phyloP scores from a whole-genome alignment of 2,797 vertebrate species.

The Alca torda region DNA sequence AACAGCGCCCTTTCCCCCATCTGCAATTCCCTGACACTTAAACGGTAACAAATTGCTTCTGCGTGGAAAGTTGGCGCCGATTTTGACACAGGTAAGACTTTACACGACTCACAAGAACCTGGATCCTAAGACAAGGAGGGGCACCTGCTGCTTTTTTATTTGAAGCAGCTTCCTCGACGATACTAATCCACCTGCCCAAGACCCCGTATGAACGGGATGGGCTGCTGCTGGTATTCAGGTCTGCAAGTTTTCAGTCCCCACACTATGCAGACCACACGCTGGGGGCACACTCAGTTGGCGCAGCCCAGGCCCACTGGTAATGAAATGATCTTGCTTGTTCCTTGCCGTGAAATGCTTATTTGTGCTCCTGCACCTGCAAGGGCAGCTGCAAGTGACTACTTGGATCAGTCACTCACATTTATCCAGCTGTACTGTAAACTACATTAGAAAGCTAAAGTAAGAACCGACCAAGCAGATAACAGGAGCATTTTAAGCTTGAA shows the following conservation, averaged over 20 bases:
- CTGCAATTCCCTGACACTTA: neutral
- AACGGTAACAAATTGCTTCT: neutral
- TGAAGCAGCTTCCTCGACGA: neutral
- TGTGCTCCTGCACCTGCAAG: neutral
- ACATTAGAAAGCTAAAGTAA: accelerated
- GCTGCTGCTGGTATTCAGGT: neutral
- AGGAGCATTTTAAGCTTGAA: neutral
- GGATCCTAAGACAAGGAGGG: neutral
- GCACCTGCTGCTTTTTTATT: neutral
- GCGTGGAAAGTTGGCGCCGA: neutral
- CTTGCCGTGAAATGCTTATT: neutral
- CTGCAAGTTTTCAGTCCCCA: neutral
- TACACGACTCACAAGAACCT: neutral
- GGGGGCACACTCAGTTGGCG: accelerated
- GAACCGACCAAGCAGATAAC: neutral
- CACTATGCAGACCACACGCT: accelerated
- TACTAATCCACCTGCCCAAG: neutral
- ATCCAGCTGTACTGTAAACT: accelerated
- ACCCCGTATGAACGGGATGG: accelerated
- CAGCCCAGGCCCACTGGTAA: neutral
- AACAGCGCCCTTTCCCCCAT: neutral
- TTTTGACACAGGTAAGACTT: neutral
- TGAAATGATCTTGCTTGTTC: accelerated
- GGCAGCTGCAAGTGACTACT: neutral
- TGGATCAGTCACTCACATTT: too few relatives aligned